Evolutionary conservation across 2,113 vertebrate genomes (phyloP).

Genomic region (Orcinus orca): DNA sequence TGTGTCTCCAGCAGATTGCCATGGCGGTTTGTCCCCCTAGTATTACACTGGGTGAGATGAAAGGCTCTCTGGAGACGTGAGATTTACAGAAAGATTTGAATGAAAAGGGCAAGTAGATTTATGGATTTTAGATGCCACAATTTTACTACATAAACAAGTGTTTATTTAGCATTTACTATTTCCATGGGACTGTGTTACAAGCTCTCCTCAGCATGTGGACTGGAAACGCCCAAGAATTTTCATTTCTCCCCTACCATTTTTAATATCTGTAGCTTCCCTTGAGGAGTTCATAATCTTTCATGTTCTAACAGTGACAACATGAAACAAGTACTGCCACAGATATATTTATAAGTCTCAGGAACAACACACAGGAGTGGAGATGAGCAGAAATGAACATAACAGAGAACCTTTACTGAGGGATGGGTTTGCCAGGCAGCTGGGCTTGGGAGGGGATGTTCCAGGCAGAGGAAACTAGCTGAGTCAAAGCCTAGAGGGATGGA

Average conservation of each 20-base stretch:
- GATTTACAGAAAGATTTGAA: background rate
- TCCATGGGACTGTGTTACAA: background rate
- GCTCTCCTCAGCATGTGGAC: background rate
- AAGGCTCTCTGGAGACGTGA: background rate
- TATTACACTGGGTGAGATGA: background rate
- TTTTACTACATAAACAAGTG: background rate
- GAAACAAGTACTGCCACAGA: background rate
- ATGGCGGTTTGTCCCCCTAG: fast-evolving
- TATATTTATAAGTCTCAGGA: background rate
- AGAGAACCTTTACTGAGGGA: background rate
- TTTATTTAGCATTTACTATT: background rate
- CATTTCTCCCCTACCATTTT: background rate
- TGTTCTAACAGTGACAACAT: background rate
- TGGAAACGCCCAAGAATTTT: background rate
- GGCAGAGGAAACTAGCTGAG: background rate
- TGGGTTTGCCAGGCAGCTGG: background rate
- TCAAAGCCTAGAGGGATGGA: background rate
- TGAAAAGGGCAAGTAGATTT: conserved; percentile 11
- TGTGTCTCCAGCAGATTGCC: background rate
- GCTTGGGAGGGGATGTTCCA: background rate
- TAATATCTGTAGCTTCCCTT: background rate
- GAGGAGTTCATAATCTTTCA: background rate
- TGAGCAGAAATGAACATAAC: background rate
- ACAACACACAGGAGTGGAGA: background rate
- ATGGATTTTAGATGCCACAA: background rate